Conservation (phyloP, 2,888 invertebrate genomes). For the Erebia palarica region DNA sequence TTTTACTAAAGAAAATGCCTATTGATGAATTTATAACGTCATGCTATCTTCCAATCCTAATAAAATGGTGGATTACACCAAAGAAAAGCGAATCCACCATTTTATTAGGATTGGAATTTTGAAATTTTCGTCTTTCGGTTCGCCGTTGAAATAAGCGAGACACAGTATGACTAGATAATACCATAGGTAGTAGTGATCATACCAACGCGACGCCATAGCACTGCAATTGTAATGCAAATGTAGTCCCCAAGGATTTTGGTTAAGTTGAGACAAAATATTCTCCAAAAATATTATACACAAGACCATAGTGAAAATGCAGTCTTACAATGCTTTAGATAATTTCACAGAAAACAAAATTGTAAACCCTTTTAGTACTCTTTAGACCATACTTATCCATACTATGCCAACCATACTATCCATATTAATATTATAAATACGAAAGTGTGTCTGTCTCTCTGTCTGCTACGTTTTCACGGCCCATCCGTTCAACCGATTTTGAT, state of each 20-base stretch:
- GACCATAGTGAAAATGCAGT: not conserved
- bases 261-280: not conserved
- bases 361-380: not conserved
- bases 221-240: conserved; percentile 8
- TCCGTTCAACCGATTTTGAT: no score
- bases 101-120: not conserved
- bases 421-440: no score
- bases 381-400: no score
- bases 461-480: no score
- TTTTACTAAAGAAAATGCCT: no score
- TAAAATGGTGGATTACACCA: no score
- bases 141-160: not conserved
- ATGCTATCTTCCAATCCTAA: not conserved
- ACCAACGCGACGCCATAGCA: not conserved
- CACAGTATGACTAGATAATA: not conserved
- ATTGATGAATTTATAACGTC: no score
- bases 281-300: not conserved
- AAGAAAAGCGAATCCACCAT: no score
- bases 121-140: not conserved
- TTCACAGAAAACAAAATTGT: not conserved
- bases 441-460: no score
- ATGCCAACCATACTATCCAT: no score
- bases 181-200: not conserved
- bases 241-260: not conserved
- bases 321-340: not conserved